These are phyloP conservation scores for Cyprinodon diabolis DNA, from an alignment of 2,797 vertebrate species.

Conservation along the genomic window DNA sequence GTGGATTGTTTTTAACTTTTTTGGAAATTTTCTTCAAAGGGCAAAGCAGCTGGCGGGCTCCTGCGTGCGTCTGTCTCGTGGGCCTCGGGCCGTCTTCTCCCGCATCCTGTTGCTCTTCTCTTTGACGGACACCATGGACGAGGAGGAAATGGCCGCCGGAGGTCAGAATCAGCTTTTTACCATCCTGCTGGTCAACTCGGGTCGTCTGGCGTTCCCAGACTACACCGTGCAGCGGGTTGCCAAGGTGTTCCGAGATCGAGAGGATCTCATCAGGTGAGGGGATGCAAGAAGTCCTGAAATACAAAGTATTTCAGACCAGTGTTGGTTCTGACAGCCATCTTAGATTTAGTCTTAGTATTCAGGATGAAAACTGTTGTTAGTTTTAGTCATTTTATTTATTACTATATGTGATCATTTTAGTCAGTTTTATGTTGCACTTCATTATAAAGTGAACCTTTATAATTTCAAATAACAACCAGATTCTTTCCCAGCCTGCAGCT, in stretches of 20 bases:
- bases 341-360: neutral
- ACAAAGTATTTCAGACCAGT: neutral
- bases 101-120: slow-evolving; percentile 91
- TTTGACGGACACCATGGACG: slow-evolving; percentile 86
- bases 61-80: slow-evolving; percentile 82
- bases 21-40: slow-evolving; percentile 67
- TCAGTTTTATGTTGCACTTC: too few relatives aligned
- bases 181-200: slow-evolving; percentile 89
- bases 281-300: neutral
- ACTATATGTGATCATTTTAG: too few relatives aligned
- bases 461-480: too few relatives aligned
- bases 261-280: slow-evolving; percentile 90
- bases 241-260: slow-evolving; percentile 88
- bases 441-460: too few relatives aligned
- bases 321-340: neutral
- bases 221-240: slow-evolving; percentile 84
- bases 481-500: too few relatives aligned
- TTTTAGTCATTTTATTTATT: too few relatives aligned
- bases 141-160: slow-evolving; percentile 88
- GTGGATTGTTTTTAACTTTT: too few relatives aligned
- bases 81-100: slow-evolving; percentile 88
- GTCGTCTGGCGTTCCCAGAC: slow-evolving; percentile 87
- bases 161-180: slow-evolving; percentile 91
- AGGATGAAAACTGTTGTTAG: neutral
- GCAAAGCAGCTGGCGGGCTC: slow-evolving; percentile 86